These are phyloP conservation scores for Argyresthia albistria DNA, from an alignment of 2,888 invertebrate genomes.

Conservation along the genomic window DNA sequence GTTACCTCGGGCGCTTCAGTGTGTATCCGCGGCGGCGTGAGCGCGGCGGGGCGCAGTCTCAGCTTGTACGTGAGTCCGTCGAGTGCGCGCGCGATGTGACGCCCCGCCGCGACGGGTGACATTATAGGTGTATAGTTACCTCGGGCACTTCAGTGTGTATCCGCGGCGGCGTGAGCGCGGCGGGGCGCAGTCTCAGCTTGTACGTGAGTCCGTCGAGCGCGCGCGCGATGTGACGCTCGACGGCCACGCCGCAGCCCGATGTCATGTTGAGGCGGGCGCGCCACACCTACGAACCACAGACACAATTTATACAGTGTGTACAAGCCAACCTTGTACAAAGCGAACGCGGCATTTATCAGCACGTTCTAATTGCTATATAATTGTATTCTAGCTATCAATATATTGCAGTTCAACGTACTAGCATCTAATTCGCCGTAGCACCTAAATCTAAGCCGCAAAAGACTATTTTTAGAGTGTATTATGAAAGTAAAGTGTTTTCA, in stretches of 20 bases:
- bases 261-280: constrained; percentile 2
- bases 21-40: constrained; percentile 85
- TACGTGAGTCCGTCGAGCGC: constrained; percentile 85
- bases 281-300: constrained; percentile 2
- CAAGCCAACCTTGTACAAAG: no score
- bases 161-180: constrained; percentile 84
- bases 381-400: no score
- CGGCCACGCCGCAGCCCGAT: constrained; percentile 17
- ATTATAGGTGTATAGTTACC: constrained; percentile 38
- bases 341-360: no score
- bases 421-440: no score
- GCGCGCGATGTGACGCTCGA: constrained; percentile 46
- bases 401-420: no score
- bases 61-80: constrained; percentile 91
- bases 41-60: constrained; percentile 88
- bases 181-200: constrained; percentile 91
- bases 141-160: constrained; percentile 92
- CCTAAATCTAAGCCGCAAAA: no score
- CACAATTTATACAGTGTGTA: no score
- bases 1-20: constrained; percentile 88
- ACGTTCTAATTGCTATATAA: no score
- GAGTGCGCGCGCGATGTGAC: constrained; percentile 60
- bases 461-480: no score
- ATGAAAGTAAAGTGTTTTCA: no score
- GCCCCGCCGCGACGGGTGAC: constrained; percentile 23